These are phyloP conservation scores for Lepidotrigona ventralis DNA, from an alignment of 1,140 invertebrate species.

Conservation along the genomic window DNA sequence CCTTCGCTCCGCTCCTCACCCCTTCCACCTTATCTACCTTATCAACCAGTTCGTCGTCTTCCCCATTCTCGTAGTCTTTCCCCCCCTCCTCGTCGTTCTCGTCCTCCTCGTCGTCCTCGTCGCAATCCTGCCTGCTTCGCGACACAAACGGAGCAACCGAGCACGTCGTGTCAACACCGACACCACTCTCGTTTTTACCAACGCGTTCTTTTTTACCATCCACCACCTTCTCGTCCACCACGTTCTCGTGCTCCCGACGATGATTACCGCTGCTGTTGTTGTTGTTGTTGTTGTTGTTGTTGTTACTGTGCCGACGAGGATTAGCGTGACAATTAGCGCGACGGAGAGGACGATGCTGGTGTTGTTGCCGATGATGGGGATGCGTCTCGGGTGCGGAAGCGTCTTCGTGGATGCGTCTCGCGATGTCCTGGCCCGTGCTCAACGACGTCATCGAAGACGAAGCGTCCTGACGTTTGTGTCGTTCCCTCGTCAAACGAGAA, in stretches of 20 bases:
- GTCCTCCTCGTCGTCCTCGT: slow-evolving; percentile 42
- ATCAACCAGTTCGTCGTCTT: slow-evolving; percentile 37
- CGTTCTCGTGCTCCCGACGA: neutral
- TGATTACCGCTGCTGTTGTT: neutral
- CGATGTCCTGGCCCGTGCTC: slow-evolving; percentile 38
- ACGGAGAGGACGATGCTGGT: slow-evolving; percentile 31
- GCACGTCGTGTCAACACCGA: slow-evolving; percentile 22
- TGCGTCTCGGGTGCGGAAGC: slow-evolving; percentile 24
- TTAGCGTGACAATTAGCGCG: slow-evolving; percentile 30
- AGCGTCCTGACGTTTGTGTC: slow-evolving; percentile 66
- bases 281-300: neutral
- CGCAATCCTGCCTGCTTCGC: slow-evolving; percentile 23
- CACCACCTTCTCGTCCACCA: neutral
- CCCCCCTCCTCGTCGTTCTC: slow-evolving; percentile 15
- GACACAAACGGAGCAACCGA: slow-evolving; percentile 35
- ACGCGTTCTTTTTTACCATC: slow-evolving; percentile 27
- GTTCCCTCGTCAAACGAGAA: slow-evolving; percentile 68
- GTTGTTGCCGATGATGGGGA: slow-evolving; percentile 39
- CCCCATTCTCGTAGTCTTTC: slow-evolving; percentile 45
- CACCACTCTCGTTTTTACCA: slow-evolving; percentile 28
- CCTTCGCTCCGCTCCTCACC: neutral
- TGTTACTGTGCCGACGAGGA: slow-evolving; percentile 18
- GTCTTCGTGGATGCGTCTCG: slow-evolving; percentile 42
- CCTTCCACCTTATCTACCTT: slow-evolving; percentile 43
- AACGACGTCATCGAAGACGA: slow-evolving; percentile 41